A percentile compares a stretch with the other conserved stretches of the same genome.
Conservation (phyloP, 1,140 invertebrate species). For the Alviniconcha marisindica region DNA sequence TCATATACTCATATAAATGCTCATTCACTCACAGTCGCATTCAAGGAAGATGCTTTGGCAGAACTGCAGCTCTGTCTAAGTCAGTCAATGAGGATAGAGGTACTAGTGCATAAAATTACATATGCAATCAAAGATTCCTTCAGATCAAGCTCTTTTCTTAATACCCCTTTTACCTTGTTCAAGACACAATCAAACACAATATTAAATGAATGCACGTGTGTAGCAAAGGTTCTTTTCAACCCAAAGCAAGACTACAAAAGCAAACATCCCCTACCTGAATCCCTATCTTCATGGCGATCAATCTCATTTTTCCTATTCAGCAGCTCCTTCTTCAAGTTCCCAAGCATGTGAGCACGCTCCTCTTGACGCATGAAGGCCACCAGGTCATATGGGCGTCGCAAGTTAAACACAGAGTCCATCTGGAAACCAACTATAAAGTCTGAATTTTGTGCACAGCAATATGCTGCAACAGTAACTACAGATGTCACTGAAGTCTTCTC, state of each 20-base stretch:
- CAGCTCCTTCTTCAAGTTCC: constrained; percentile 83
- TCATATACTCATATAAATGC: too few relatives aligned
- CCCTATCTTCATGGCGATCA: constrained; percentile 81
- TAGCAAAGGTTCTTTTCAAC: not conserved
- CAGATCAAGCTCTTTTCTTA: too few relatives aligned
- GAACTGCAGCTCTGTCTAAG: too few relatives aligned
- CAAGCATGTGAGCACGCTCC: constrained; percentile 81
- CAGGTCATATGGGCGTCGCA: constrained; percentile 87
- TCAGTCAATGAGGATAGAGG: too few relatives aligned
- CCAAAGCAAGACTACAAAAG: not conserved
- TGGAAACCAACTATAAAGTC: constrained; percentile 63
- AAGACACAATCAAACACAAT: not conserved
- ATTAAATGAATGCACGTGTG: too few relatives aligned
- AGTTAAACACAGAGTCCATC: constrained; percentile 86
- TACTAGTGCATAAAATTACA: too few relatives aligned
- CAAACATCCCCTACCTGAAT: constrained; percentile 75
- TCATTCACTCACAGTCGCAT: too few relatives aligned
- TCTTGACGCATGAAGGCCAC: constrained; percentile 90
- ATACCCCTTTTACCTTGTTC: too few relatives aligned
- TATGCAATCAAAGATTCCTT: too few relatives aligned
- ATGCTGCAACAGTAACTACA: not conserved
- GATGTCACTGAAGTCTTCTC: not conserved
- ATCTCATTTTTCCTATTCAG: constrained; percentile 81
- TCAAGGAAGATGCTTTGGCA: too few relatives aligned
- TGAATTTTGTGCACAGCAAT: not conserved